These are phyloP conservation scores for Python bivittatus DNA, from an alignment of 2,113 vertebrate genomes.

Conservation along the genomic window DNA sequence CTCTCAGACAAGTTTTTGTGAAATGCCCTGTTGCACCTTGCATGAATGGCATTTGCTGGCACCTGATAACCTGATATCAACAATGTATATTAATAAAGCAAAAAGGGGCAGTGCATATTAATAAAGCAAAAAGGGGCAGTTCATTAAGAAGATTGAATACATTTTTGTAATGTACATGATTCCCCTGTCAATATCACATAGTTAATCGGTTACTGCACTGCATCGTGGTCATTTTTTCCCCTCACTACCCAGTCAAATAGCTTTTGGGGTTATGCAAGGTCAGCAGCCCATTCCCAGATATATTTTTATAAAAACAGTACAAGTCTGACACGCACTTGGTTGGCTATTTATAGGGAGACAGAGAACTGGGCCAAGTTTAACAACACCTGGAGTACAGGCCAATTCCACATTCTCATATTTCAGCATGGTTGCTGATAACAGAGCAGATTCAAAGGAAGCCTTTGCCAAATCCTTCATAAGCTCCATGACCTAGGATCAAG, in stretches of 20 bases:
- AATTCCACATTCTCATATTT: background rate
- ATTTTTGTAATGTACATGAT: slow-evolving; percentile 47
- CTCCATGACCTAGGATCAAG: too few relatives aligned
- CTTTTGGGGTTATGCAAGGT: slow-evolving; percentile 55
- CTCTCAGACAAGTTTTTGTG: background rate
- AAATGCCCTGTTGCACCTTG: background rate
- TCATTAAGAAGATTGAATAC: slow-evolving; percentile 44
- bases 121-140: slow-evolving; percentile 29
- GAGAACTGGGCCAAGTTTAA: background rate
- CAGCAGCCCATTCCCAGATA: slow-evolving; percentile 39
- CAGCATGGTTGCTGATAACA: too few relatives aligned
- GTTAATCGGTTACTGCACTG: slow-evolving; percentile 41
- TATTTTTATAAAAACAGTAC: slow-evolving; percentile 52
- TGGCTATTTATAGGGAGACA: slow-evolving; percentile 40
- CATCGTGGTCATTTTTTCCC: slow-evolving; percentile 31
- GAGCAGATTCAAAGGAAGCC: background rate
- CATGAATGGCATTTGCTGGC: background rate
- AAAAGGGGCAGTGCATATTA: slow-evolving; percentile 23
- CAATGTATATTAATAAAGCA: background rate
- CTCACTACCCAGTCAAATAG: slow-evolving; percentile 44
- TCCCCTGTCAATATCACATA: slow-evolving; percentile 37
- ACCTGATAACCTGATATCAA: slow-evolving; percentile 22
- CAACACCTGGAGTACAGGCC: background rate
- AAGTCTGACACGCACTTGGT: slow-evolving; percentile 62
- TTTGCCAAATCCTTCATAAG: too few relatives aligned